phyloP scores from a whole-genome alignment of 92 coral and sea anemone species.

The Phenganax subtilis region DNA sequence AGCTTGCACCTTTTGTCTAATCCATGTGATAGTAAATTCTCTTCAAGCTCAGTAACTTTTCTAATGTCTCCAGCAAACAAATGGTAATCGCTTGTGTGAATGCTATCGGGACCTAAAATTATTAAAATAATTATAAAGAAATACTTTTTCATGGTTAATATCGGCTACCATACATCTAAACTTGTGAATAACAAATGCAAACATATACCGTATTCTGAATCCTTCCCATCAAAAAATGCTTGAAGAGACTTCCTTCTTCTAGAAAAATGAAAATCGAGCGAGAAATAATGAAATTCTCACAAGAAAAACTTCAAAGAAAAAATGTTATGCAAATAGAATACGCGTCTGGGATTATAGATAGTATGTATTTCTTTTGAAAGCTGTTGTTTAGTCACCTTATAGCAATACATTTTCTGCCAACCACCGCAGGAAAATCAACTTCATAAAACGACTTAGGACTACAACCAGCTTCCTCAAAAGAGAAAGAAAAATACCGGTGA shows the following conservation, averaged over 20 bases:
- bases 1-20: conserved; percentile 64
- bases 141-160: background rate
- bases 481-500: background rate
- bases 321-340: background rate
- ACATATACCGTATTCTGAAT: conserved; percentile 64
- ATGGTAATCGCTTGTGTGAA: conserved; percentile 75
- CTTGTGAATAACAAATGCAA: background rate
- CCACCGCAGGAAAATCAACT: conserved; percentile 77
- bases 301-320: background rate
- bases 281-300: background rate
- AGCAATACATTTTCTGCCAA: conserved; percentile 74
- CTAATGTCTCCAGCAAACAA: conserved; percentile 72
- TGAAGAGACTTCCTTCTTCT: conserved; percentile 79
- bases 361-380: too few species aligned
- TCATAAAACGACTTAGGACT: conserved; percentile 76
- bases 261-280: background rate
- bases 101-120: conserved; percentile 62
- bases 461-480: conserved; percentile 60
- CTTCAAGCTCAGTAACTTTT: conserved; percentile 54
- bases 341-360: too few species aligned
- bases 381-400: conserved; percentile 52
- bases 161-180: too few species aligned
- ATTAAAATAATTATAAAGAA: background rate
- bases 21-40: conserved; percentile 58
- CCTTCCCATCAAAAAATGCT: conserved; percentile 66